These are phyloP conservation scores for Nebria salina DNA, from an alignment of 2,888 invertebrate genomes.

Conservation along the genomic window DNA sequence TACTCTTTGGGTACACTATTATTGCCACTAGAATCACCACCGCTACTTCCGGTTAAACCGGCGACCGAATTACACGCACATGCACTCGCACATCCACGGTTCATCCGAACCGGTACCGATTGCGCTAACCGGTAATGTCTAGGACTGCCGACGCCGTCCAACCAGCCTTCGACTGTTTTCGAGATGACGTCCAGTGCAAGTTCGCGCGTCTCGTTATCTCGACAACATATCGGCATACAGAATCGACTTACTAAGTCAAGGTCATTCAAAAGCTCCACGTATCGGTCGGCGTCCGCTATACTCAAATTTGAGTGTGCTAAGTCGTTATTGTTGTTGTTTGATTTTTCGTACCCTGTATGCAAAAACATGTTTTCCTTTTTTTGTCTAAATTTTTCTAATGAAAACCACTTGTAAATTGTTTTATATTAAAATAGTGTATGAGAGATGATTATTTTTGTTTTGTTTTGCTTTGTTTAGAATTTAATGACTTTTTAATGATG, in stretches of 20 bases:
- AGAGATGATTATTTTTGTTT: constrained; percentile 23
- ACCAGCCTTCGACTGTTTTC: constrained; percentile 66
- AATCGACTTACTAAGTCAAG: constrained; percentile 65
- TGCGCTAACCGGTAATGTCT: constrained; percentile 60
- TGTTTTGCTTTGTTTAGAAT: constrained; percentile 2
- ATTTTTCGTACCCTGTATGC: constrained; percentile 59
- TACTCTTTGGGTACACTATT: constrained; percentile 63
- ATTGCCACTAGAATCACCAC: constrained; percentile 52
- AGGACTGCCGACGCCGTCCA: constrained; percentile 66
- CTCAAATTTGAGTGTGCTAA: constrained; percentile 49
- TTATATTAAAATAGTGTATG: constrained; percentile 39
- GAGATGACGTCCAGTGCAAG: constrained; percentile 65
- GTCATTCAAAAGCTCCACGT: constrained; percentile 58
- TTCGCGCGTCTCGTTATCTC: constrained; percentile 65
- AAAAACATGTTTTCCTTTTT: constrained; percentile 55
- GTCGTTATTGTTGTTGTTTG: constrained; percentile 58
- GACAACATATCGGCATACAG: constrained; percentile 66
- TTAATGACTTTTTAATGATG: constrained; percentile 25
- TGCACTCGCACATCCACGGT: constrained; percentile 56
- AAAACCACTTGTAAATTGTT: constrained; percentile 32
- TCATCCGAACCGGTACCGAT: constrained; percentile 55
- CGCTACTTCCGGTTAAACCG: constrained; percentile 60
- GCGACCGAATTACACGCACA: constrained; percentile 62
- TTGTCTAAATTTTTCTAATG: constrained; percentile 11
- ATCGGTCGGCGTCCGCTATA: constrained; percentile 50